Conservation (phyloP, 2,113 vertebrate genomes). For the Platysternon megacephalum region DNA sequence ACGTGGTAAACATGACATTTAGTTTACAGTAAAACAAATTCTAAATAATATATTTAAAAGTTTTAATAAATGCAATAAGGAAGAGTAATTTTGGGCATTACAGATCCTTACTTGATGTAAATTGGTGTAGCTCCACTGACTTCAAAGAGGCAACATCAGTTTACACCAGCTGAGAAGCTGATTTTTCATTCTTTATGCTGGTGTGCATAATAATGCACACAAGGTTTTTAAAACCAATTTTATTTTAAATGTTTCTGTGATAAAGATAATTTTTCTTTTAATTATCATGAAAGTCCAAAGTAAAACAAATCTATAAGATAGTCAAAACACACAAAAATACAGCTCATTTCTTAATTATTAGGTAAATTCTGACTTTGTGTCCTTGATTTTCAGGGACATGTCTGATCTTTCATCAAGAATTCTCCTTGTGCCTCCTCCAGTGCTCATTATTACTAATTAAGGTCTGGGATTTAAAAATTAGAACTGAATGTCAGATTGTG, state of each 20-base stretch:
- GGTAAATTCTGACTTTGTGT: slow-evolving; percentile 68
- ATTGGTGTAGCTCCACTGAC: not conserved
- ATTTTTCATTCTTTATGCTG: slow-evolving; percentile 50
- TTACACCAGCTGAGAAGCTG: slow-evolving; percentile 36
- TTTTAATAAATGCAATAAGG: not conserved
- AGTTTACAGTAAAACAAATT: not conserved
- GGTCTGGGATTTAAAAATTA: slow-evolving; percentile 51
- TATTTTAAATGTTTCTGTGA: slow-evolving; percentile 52
- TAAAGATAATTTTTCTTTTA: slow-evolving; percentile 52
- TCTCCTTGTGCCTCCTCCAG: slow-evolving; percentile 58
- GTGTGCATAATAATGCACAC: slow-evolving; percentile 24
- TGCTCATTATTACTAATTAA: slow-evolving; percentile 63
- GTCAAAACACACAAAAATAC: slow-evolving; percentile 55
- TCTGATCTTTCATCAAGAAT: slow-evolving; percentile 59
- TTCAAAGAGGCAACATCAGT: not conserved
- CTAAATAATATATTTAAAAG: not conserved
- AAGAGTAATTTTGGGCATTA: not conserved
- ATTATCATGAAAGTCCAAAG: slow-evolving; percentile 35
- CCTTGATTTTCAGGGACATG: slow-evolving; percentile 35
- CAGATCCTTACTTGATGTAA: not conserved
- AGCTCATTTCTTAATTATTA: slow-evolving; percentile 49
- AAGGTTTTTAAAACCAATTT: slow-evolving; percentile 56
- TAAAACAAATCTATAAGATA: slow-evolving; percentile 34
- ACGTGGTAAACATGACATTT: not conserved
- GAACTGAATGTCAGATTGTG: slow-evolving; percentile 13